Evolutionary conservation across 1,140 invertebrate genomes (phyloP).

Genomic region (Sitobion miscanthi): DNA sequence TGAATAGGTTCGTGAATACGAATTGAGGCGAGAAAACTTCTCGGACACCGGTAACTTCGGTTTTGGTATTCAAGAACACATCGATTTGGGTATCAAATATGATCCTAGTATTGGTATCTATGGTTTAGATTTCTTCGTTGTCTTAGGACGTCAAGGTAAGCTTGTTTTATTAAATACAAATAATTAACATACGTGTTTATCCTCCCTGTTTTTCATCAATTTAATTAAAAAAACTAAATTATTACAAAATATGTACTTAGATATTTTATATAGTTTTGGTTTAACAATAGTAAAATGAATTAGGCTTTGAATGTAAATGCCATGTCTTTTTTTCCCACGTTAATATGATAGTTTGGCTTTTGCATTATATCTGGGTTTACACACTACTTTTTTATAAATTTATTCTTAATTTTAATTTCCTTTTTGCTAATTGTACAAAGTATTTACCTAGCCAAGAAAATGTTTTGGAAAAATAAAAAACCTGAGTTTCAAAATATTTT

Average conservation of each 20-base stretch:
- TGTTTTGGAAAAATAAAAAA: too few relatives aligned
- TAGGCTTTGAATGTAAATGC: neutral
- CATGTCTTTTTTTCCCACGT: too few relatives aligned
- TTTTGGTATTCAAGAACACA: slow-evolving; percentile 99
- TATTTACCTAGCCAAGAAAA: neutral
- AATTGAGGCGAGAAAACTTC: slow-evolving; percentile 97
- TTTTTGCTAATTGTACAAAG: neutral
- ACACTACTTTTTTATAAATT: neutral
- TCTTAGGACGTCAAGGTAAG: slow-evolving; percentile 90
- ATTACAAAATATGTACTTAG: too few relatives aligned
- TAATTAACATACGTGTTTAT: neutral
- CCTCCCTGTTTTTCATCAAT: neutral
- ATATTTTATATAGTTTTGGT: neutral
- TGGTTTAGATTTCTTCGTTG: slow-evolving; percentile 99
- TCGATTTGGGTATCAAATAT: slow-evolving; percentile 99
- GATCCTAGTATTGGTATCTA: slow-evolving; percentile 99
- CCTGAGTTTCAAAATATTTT: too few relatives aligned
- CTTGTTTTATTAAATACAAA: neutral
- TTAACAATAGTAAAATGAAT: neutral
- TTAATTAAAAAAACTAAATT: too few relatives aligned
- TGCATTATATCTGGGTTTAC: too few relatives aligned
- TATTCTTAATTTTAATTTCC: neutral
- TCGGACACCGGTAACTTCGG: slow-evolving; percentile 99
- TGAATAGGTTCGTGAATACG: slow-evolving; percentile 93
- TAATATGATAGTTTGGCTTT: too few relatives aligned